Percentiles rank a stretch among this genome's conserved stretches.
Evolutionary conservation across 2,888 invertebrate species (phyloP).

Genomic region (Drosophila rubida): DNA sequence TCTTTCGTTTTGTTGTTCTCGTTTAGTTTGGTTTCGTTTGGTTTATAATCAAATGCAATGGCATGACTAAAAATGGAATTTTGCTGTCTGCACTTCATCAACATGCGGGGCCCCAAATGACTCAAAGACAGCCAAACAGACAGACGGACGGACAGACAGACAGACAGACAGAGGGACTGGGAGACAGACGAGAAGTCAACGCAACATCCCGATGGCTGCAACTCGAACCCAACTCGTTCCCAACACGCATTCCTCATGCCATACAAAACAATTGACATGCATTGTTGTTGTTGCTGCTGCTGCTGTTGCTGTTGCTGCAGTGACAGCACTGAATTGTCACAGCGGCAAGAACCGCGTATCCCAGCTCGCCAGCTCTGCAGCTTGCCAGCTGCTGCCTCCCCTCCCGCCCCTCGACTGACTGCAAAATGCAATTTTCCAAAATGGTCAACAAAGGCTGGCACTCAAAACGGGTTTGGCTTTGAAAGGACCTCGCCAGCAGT

Average conservation of each 20-base stretch:
- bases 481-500: slow-evolving; percentile 48
- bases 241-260: slow-evolving; percentile 80
- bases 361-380: slow-evolving; percentile 31
- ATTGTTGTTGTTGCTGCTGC: slow-evolving; percentile 30
- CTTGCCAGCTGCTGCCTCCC: background rate
- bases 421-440: slow-evolving; percentile 69
- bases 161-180: slow-evolving; percentile 5
- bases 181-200: slow-evolving; percentile 51
- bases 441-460: slow-evolving; percentile 54
- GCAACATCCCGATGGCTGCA: slow-evolving; percentile 24
- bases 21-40: slow-evolving; percentile 36
- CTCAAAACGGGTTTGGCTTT: slow-evolving; percentile 52
- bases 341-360: slow-evolving; percentile 19
- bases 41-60: slow-evolving; percentile 77
- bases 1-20: slow-evolving; percentile 10
- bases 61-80: slow-evolving; percentile 80
- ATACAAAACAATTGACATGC: slow-evolving; percentile 80
- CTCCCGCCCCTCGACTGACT: slow-evolving; percentile 13
- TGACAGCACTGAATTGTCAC: slow-evolving; percentile 70
- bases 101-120: slow-evolving; percentile 63
- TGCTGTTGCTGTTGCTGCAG: slow-evolving; percentile 30
- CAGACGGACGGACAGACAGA: background rate
- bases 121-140: slow-evolving; percentile 21
- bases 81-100: slow-evolving; percentile 78
- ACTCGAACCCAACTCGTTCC: slow-evolving; percentile 52